These are phyloP conservation scores for Adoxophyes honmai DNA, from an alignment of 1,140 invertebrate species.

Conservation along the genomic window DNA sequence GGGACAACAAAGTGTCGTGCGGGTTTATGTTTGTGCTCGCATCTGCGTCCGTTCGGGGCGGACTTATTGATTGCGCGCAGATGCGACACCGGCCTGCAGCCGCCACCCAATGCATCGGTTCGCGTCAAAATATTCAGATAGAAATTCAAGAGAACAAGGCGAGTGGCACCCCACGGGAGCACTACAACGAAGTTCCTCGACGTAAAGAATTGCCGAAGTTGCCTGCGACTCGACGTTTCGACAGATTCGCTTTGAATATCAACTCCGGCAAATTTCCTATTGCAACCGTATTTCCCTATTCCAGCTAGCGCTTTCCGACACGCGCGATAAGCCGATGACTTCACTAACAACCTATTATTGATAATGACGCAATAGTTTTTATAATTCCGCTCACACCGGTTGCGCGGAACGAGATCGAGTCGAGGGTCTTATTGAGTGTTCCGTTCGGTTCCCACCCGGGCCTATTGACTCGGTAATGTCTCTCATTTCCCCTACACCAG, in stretches of 20 bases:
- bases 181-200: slow-evolving; percentile 11
- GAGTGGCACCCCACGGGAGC: slow-evolving; percentile 21
- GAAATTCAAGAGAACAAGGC: slow-evolving; percentile 27
- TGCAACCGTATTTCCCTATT: not conserved
- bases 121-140: slow-evolving; percentile 42
- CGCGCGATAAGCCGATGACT: slow-evolving; percentile 19
- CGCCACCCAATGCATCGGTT: slow-evolving; percentile 34
- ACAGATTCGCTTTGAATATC: slow-evolving; percentile 33
- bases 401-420: slow-evolving; percentile 42
- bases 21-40: slow-evolving; percentile 38
- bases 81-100: slow-evolving; percentile 39
- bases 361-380: slow-evolving; percentile 32
- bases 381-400: slow-evolving; percentile 37
- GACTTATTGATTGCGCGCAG: slow-evolving; percentile 61
- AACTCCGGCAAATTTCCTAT: slow-evolving; percentile 17
- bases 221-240: slow-evolving; percentile 16
- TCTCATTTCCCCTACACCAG: slow-evolving; percentile 65
- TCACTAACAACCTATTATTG: slow-evolving; percentile 15
- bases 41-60: slow-evolving; percentile 48
- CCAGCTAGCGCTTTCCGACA: not conserved
- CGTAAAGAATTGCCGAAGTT: slow-evolving; percentile 30
- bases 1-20: slow-evolving; percentile 42
- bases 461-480: slow-evolving; percentile 66
- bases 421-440: slow-evolving; percentile 43
- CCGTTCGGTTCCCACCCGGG: slow-evolving; percentile 43